phyloP scores from a whole-genome alignment of 2,113 vertebrate species.

The Turdus rufiventris region DNA sequence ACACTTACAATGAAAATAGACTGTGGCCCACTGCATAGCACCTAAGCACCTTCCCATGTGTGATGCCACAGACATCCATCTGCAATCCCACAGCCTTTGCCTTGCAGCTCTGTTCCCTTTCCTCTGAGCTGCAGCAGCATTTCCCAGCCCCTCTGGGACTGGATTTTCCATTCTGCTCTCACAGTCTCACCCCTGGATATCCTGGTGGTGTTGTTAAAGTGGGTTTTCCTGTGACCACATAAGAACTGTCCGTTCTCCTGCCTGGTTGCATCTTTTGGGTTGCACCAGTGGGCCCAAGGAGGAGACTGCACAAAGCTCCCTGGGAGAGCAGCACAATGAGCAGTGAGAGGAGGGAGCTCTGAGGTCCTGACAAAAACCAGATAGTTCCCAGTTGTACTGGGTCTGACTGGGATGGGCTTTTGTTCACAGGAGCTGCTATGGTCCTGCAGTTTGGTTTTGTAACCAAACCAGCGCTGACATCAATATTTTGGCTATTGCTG shows the following conservation, averaged over 20 bases:
- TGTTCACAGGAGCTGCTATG: not conserved
- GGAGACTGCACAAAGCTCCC: not conserved
- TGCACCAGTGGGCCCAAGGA: not conserved
- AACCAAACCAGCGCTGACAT: not conserved
- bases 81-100: not conserved
- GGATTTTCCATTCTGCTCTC: not conserved
- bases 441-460: not conserved
- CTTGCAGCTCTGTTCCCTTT: not conserved
- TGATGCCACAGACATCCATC: not conserved
- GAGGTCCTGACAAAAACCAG: not conserved
- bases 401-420: not conserved
- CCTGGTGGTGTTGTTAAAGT: fast-evolving
- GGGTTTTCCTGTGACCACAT: not conserved
- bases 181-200: not conserved
- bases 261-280: not conserved
- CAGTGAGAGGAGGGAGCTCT: not conserved
- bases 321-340: fast-evolving
- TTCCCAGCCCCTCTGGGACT: not conserved
- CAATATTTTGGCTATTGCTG: not conserved
- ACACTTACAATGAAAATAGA: not conserved
- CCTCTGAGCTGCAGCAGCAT: not conserved
- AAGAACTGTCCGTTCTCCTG: not conserved
- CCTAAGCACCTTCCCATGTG: not conserved
- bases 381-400: fast-evolving
- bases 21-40: not conserved